phyloP scores from a whole-genome alignment of 2,797 vertebrate species.

The Xenopus petersii region DNA sequence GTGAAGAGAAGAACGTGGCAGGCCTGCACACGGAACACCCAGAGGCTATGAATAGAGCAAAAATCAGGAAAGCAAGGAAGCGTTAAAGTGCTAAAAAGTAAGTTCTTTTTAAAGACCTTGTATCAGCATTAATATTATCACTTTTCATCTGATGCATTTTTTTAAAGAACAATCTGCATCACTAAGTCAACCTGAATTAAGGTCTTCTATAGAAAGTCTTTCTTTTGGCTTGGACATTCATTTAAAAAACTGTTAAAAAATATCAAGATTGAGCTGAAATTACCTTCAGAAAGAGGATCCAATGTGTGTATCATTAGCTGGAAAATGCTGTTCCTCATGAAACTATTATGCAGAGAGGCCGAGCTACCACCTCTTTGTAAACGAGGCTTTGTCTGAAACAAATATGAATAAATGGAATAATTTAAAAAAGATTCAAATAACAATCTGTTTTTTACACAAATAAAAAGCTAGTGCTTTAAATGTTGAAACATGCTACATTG shows the following conservation, averaged over 20 bases:
- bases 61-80: too few species aligned
- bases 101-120: too few species aligned
- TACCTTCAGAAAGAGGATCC: constrained; percentile 94
- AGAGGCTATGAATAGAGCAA: too few species aligned
- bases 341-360: constrained; percentile 90
- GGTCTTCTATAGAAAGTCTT: background rate
- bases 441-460: too few species aligned
- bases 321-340: constrained; percentile 98
- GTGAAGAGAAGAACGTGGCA: too few species aligned
- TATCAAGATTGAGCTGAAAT: constrained; percentile 11
- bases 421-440: background rate
- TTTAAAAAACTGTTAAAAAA: background rate
- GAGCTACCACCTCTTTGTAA: constrained; percentile 93
- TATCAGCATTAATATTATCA: too few species aligned
- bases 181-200: background rate
- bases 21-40: too few species aligned
- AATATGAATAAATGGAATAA: constrained; percentile 27
- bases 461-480: too few species aligned
- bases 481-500: too few species aligned
- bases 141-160: too few species aligned
- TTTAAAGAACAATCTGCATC: background rate
- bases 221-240: background rate
- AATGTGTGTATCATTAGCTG: constrained; percentile 98
- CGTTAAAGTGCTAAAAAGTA: too few species aligned
- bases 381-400: constrained; percentile 81